Percentiles rank a stretch among this genome's conserved stretches.
phyloP scores from a whole-genome alignment of 2,797 vertebrate species.

The Neoniphon sammara region DNA sequence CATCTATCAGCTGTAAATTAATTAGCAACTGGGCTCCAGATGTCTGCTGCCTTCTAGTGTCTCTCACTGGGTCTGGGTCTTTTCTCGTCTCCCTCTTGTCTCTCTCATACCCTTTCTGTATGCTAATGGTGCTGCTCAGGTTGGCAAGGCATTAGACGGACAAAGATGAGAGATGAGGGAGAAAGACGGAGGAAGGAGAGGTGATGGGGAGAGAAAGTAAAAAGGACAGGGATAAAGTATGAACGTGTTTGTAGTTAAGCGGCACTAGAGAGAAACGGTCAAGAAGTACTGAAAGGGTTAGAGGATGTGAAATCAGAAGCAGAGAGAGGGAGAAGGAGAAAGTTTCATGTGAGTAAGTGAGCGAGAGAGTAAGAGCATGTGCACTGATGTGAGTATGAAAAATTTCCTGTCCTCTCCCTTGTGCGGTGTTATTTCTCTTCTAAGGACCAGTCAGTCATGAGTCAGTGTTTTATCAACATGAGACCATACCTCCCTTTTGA shows the following conservation, averaged over 20 bases:
- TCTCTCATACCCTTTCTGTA: conserved; percentile 54
- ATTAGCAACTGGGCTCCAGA: conserved; percentile 69
- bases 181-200: conserved; percentile 27
- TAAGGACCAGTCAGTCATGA: conserved; percentile 42
- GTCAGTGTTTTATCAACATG: conserved; percentile 47
- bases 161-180: conserved; percentile 60
- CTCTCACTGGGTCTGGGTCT: conserved; percentile 51
- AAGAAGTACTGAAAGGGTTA: conserved; percentile 32
- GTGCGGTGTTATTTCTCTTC: conserved; percentile 46
- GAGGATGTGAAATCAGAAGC: conserved; percentile 6
- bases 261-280: conserved; percentile 35
- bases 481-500: conserved; percentile 31
- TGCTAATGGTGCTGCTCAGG: conserved; percentile 56
- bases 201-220: conserved; percentile 62
- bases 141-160: conserved; percentile 67
- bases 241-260: conserved; percentile 59
- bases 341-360: conserved; percentile 51
- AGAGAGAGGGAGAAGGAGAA: conserved; percentile 44
- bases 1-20: conserved; percentile 70
- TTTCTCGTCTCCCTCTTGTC: conserved; percentile 53
- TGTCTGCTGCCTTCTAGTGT: conserved; percentile 63
- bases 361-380: conserved; percentile 35
- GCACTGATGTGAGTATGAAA: conserved; percentile 64
- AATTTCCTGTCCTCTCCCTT: conserved; percentile 51
- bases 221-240: conserved; percentile 69